phyloP scores from a whole-genome alignment of 2,113 vertebrate species.

The Hypocryptadius cinnamomeus region DNA sequence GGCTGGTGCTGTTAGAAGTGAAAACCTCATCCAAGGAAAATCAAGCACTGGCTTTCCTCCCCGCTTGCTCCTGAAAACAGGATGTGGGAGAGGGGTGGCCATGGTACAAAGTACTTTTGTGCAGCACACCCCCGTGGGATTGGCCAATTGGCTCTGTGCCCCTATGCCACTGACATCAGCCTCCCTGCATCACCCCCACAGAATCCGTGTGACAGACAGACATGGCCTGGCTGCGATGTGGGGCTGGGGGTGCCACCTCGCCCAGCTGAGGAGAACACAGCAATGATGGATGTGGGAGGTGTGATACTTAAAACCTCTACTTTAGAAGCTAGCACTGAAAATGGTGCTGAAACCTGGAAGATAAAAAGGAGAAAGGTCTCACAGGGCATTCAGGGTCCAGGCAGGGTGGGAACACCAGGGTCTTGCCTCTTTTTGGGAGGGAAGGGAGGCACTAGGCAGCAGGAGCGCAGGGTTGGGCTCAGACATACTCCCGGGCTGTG shows the following conservation, averaged over 20 bases:
- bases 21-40: background rate
- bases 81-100: background rate
- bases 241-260: fast-evolving
- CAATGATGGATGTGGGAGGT: fast-evolving
- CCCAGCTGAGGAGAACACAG: background rate
- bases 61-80: background rate
- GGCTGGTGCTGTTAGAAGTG: background rate
- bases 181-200: background rate
- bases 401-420: fast-evolving
- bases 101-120: background rate
- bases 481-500: slow-evolving; percentile 90
- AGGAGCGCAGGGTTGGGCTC: slow-evolving; percentile 21
- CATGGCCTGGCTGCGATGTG: fast-evolving
- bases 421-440: background rate
- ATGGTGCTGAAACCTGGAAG: background rate
- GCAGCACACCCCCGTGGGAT: background rate
- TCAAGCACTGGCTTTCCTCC: background rate
- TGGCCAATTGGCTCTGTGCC: background rate
- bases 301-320: fast-evolving
- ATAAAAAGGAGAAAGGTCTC: background rate
- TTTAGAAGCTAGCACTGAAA: background rate
- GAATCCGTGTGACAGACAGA: background rate
- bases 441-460: background rate
- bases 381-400: background rate
- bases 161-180: background rate